phyloP scores from a whole-genome alignment of 2,113 vertebrate genomes.

The Microcebus tavaratra region DNA sequence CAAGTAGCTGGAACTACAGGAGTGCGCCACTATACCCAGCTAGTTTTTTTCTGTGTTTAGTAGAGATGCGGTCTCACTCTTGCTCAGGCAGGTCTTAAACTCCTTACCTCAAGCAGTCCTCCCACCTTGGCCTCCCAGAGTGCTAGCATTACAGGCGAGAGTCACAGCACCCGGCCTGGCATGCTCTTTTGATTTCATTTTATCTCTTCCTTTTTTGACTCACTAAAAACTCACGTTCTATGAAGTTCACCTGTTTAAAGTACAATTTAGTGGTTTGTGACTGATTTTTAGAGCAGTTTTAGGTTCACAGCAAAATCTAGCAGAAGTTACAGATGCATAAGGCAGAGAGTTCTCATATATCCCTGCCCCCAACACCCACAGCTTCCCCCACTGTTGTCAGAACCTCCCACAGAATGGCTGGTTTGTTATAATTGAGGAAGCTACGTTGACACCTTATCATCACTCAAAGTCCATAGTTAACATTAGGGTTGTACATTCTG shows the following conservation, averaged over 20 bases:
- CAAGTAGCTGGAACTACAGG: too few relatives aligned
- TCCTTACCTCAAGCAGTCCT: too few relatives aligned
- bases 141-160: too few relatives aligned
- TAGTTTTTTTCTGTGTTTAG: too few relatives aligned
- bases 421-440: background rate
- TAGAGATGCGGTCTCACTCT: too few relatives aligned
- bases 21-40: too few relatives aligned
- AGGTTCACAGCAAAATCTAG: background rate
- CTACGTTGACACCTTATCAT: background rate
- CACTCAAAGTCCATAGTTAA: too few relatives aligned
- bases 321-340: background rate
- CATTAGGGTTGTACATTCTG: rapidly evolving
- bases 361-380: background rate
- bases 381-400: background rate
- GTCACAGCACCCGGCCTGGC: too few relatives aligned
- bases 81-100: too few relatives aligned
- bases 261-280: background rate
- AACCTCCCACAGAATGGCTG: background rate
- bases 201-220: background rate
- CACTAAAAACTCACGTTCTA: background rate
- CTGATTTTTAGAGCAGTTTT: background rate
- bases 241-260: background rate
- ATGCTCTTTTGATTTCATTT: background rate
- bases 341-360: background rate
- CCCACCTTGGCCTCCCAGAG: too few relatives aligned